Percentiles rank a stretch among this genome's conserved stretches.
Evolutionary conservation across 2,888 invertebrate genomes (phyloP).

Genomic region (Cephus pygmeus): DNA sequence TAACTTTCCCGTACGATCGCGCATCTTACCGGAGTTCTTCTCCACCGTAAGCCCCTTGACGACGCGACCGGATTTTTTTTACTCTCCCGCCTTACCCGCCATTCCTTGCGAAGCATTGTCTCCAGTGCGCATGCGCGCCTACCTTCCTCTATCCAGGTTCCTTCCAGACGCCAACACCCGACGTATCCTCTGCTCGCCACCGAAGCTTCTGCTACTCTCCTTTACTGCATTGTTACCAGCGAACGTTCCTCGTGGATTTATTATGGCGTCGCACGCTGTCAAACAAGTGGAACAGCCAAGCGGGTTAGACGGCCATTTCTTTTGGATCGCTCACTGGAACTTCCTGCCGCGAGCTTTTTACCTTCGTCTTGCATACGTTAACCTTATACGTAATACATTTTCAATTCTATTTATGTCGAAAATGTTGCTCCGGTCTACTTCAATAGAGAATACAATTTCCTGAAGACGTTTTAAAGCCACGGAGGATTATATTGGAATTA

Average conservation of each 20-base stretch:
- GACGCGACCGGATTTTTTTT: conserved; percentile 17
- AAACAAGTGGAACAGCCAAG: conserved; percentile 3
- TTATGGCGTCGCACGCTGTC: not conserved
- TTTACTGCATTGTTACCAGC: conserved; percentile 5
- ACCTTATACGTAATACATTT: not conserved
- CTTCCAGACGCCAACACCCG: not conserved
- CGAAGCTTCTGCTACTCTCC: conserved; percentile 12
- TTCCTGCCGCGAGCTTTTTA: not conserved
- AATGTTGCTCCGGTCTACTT: not conserved
- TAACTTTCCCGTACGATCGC: conserved; percentile 26
- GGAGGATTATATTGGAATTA: not conserved
- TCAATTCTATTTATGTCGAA: not conserved
- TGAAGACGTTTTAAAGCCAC: not conserved
- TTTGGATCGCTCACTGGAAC: not conserved
- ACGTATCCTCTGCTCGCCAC: not conserved
- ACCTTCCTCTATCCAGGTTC: not conserved
- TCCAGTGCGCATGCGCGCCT: conserved; percentile 1
- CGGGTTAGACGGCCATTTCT: conserved; percentile 6
- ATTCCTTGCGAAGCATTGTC: conserved; percentile 1
- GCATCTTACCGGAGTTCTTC: conserved; percentile 1
- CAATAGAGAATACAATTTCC: not conserved
- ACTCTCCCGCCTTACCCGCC: conserved; percentile 6
- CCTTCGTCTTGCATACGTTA: not conserved
- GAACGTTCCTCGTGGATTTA: not conserved
- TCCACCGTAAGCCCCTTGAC: conserved; percentile 9